Evolutionary conservation across 1,140 invertebrate genomes (phyloP).

Genomic region (Archivesica marissinica): DNA sequence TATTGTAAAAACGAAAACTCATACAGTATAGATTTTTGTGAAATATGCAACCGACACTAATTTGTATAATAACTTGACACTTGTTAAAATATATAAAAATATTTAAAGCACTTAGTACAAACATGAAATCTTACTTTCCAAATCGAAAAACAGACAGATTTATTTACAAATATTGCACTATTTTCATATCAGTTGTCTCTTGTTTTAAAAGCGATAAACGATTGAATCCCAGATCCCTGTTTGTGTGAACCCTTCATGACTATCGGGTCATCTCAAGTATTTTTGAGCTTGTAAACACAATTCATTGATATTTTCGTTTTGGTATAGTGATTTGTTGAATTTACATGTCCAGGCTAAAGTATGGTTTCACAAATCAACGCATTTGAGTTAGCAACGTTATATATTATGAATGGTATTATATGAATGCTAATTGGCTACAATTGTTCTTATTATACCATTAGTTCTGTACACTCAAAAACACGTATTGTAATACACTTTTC

Average conservation of each 20-base stretch:
- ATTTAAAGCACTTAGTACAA: background rate
- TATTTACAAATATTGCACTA: constrained; percentile 1
- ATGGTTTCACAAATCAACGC: no score
- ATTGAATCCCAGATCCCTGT: constrained; percentile 4
- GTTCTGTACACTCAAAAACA: no score
- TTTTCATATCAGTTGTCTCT: constrained; percentile 12
- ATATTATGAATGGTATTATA: no score
- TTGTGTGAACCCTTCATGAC: constrained; percentile 44
- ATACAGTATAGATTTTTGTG: no score
- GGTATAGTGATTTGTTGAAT: no score
- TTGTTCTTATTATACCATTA: no score
- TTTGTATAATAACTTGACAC: background rate
- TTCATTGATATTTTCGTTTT: constrained; percentile 2
- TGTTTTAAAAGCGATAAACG: constrained; percentile 24
- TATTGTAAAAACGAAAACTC: no score
- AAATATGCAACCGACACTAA: background rate
- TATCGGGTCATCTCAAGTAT: constrained; percentile 39
- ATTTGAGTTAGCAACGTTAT: no score
- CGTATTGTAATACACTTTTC: no score
- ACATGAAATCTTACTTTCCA: constrained; percentile 33
- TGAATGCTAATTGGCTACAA: no score
- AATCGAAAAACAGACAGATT: background rate
- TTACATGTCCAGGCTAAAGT: no score
- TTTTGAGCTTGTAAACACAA: constrained; percentile 20
- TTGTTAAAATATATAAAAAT: background rate